Percentiles rank a stretch among this genome's conserved stretches.
These are phyloP conservation scores for Cetonia aurata DNA, from an alignment of 2,888 invertebrate genomes.

Conservation along the genomic window DNA sequence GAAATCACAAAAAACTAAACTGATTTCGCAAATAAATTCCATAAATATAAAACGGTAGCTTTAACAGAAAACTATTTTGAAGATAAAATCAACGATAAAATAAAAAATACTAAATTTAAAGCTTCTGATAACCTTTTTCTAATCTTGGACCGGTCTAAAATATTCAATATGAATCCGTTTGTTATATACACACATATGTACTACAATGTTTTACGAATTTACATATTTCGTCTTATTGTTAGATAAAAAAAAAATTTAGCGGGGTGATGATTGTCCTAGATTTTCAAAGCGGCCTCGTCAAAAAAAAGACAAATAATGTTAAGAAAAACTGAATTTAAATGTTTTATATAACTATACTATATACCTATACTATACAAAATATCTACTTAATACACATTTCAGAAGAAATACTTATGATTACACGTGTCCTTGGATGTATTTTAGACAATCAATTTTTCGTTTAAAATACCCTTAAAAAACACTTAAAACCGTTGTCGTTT, in stretches of 20 bases:
- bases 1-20: too few species aligned
- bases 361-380: slow-evolving; percentile 25
- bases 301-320: slow-evolving; percentile 39
- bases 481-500: background rate
- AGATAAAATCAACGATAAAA: slow-evolving; percentile 20
- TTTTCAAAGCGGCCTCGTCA: slow-evolving; percentile 31
- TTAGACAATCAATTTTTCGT: slow-evolving; percentile 60
- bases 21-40: too few species aligned
- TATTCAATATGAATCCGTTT: background rate
- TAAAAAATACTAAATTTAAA: slow-evolving; percentile 31
- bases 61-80: background rate
- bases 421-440: slow-evolving; percentile 56
- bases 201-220: slow-evolving; percentile 36
- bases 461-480: slow-evolving; percentile 43
- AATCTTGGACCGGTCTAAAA: background rate
- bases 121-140: background rate
- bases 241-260: slow-evolving; percentile 10
- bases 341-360: slow-evolving; percentile 47
- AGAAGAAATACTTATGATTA: slow-evolving; percentile 54
- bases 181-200: slow-evolving; percentile 22
- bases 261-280: slow-evolving; percentile 19
- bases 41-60: too few species aligned
- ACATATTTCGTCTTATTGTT: slow-evolving; percentile 6
- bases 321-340: slow-evolving; percentile 43
- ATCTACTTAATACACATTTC: slow-evolving; percentile 15